Base-by-base conservation (phyloP, 2,888 invertebrate genomes). In the Acholoe squamosa region DNA sequence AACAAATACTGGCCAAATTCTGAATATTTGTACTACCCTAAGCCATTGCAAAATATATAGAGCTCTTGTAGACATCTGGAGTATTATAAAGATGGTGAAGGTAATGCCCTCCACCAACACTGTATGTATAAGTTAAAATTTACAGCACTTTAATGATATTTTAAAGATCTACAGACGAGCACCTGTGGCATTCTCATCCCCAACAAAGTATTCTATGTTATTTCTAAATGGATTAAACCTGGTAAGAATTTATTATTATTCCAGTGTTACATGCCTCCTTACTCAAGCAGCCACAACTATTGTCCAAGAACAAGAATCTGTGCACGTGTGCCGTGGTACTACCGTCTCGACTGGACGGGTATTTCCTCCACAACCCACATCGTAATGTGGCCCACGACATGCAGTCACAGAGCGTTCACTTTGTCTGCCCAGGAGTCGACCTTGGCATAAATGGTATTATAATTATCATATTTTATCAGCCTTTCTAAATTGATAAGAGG, bases 161-260 rank as follows among this genome's bases (percentile, higher is more conserved):
- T n/a, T n/a, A 67, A 67, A 67, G 67, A 67, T 19, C 14, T 67
- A 67, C 14, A 67, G n/a, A n/a, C n/a, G n/a, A n/a, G n/a, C n/a
- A n/a, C n/a, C n/a, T n/a, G n/a, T n/a, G n/a, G n/a, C n/a, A n/a
- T n/a, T n/a, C n/a, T n/a, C n/a, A n/a, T n/a, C n/a, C n/a, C n/a
- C n/a, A n/a, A n/a, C n/a, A n/a, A n/a, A n/a, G n/a, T n/a, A n/a
- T n/a, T n/a, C n/a, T n/a, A n/a, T n/a, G n/a, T 67, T 67, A 67
- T 67, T 67, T 67, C 67, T 54, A 54, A 54, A 54, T 54, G 54
- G 54, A 54, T 54, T 10, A n/a, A n/a, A n/a, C n/a, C n/a, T n/a
- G n/a, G n/a, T n/a, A n/a, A n/a, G n/a, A n/a, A n/a, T 54, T 54
- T 54, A 10, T 76, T 76, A 76, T 77, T 19, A 16, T 77, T 67